phyloP scores from a whole-genome alignment of 2,797 vertebrate species.

The Squalus acanthias region DNA sequence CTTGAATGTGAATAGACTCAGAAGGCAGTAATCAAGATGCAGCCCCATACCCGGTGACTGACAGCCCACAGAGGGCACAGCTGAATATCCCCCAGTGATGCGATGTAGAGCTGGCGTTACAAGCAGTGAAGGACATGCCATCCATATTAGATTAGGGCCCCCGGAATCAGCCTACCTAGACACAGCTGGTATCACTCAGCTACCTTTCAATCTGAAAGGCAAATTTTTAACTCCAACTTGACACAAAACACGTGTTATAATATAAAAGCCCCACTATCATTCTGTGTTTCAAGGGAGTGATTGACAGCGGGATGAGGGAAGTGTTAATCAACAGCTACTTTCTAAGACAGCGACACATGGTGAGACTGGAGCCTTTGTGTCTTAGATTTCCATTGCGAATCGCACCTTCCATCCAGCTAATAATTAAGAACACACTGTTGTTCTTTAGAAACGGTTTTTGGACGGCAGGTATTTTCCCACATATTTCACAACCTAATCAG shows the following conservation, averaged over 20 bases:
- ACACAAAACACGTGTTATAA: conserved; percentile 2
- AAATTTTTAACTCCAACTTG: conserved; percentile 1
- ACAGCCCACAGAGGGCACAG: background rate
- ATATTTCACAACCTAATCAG: conserved; percentile 17
- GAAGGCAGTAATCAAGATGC: background rate
- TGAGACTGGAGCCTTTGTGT: conserved; percentile 22
- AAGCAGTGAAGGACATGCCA: background rate
- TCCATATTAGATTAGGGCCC: conserved; percentile 13
- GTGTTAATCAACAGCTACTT: conserved; percentile 15
- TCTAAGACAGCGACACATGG: background rate
- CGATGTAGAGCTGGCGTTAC: background rate
- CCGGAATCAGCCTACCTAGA: background rate
- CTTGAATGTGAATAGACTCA: background rate
- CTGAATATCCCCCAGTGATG: background rate
- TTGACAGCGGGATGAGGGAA: background rate
- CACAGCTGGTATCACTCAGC: conserved; percentile 18
- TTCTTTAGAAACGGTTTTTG: background rate
- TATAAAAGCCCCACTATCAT: background rate
- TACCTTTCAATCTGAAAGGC: conserved; percentile 23
- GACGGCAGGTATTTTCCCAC: background rate
- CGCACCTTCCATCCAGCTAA: background rate
- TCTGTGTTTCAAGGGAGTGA: background rate
- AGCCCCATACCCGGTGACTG: background rate
- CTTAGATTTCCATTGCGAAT: conserved; percentile 29
- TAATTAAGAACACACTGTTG: conserved; percentile 34